Percentiles rank a stretch among this genome's conserved stretches.
These are phyloP conservation scores for Eulemur coronatus DNA, from an alignment of 2,797 vertebrate genomes.

Conservation along the genomic window DNA sequence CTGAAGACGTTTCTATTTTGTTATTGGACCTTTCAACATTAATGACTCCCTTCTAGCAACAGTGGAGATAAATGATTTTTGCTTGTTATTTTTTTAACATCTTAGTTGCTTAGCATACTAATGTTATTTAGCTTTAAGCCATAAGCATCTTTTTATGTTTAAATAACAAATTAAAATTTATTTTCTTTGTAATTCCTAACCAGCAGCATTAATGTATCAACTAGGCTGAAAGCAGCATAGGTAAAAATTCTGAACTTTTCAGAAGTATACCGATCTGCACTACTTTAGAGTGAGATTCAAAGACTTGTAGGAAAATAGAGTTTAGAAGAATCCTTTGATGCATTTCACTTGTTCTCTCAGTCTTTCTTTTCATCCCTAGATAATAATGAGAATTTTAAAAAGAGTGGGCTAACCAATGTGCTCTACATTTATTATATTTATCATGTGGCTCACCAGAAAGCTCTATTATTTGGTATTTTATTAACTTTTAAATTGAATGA, in stretches of 20 bases:
- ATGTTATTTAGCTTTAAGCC: constrained; percentile 25
- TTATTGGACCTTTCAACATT: background rate
- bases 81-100: constrained; percentile 12
- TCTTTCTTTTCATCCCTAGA: background rate
- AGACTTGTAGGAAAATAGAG: background rate
- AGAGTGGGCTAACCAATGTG: background rate
- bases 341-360: background rate
- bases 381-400: background rate
- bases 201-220: background rate
- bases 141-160: background rate
- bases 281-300: background rate
- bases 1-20: background rate
- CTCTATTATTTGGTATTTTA: background rate
- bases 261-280: background rate
- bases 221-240: background rate
- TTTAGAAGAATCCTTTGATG: background rate
- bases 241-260: background rate
- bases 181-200: constrained; percentile 39
- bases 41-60: background rate
- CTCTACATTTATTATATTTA: background rate
- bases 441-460: background rate
- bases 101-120: background rate
- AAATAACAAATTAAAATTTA: constrained; percentile 45
- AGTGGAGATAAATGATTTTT: constrained; percentile 7
- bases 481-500: background rate